Evolutionary conservation across 2,888 invertebrate genomes (phyloP), one percentile per base, ranked within the genome.

Genomic region (Dryobota labecula): DNA sequence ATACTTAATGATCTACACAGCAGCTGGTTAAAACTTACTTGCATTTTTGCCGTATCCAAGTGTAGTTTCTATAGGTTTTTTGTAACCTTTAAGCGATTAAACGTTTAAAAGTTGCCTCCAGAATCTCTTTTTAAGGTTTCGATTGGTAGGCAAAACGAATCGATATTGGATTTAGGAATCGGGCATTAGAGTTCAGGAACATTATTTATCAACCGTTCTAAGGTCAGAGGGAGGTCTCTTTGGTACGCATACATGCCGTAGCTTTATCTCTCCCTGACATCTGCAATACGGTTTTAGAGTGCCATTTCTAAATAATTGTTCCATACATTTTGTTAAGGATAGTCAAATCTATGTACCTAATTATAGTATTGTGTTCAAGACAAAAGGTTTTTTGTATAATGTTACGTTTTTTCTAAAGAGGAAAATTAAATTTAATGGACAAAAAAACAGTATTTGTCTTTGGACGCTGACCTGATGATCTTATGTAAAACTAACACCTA

Each of bases 321-420:
- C 18, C 18, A 6, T 71, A 54, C 53, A 63, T 60, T 80, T 56
- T 60, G 57, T 71, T 77, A 71, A 65, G 61, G 11, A 65, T 70
- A 73, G 64, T 70, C 49, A 70, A 75, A 57, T 58, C 24, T 54
- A 49, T 62, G n/a, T 38, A 65, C 18, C 30, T 67, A 66, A 57
- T 11, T 83, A 65, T 70, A 63, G 68, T 75, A 73, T 84, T 73
- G 78, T 84, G 82, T 84, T 81, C 75, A 78, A 57, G 38, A 49
- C 33, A 64, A 67, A 56, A 51, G 1, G 2, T 38, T 70, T 41
- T 51, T 45, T 47, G 7, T 18, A 8, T 38, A 20, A 49, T 49
- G 63, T 58, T 24, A 51, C 3, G 47, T 41, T 58, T 30, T 0
- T 33, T 38, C 0, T 47, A 7, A 43, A 54, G 15, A 27, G 8